phyloP scores from a whole-genome alignment of 92 coral and sea anemone genomes.

The Muricea muricata region DNA sequence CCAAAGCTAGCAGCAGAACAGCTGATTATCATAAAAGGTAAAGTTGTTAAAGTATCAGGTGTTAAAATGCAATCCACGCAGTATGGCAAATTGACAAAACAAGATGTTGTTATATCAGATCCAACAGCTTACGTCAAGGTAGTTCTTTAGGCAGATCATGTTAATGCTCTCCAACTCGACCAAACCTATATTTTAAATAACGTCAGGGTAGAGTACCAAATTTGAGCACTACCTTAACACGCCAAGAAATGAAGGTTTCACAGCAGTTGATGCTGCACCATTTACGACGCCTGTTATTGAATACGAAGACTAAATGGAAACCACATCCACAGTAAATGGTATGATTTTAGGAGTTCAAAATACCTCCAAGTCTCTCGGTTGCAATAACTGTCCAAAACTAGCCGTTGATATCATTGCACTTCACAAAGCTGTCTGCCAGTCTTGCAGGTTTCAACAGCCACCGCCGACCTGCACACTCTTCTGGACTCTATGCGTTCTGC shows the following conservation, averaged over 20 bases:
- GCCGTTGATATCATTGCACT: constrained; percentile 16
- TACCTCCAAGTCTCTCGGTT: background rate
- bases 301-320: constrained; percentile 22
- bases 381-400: constrained; percentile 1
- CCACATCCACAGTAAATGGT: background rate
- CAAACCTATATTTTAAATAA: too few relatives aligned
- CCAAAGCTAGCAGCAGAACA: constrained; percentile 59
- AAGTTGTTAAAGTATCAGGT: constrained; percentile 39
- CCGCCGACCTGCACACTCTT: constrained; percentile 37
- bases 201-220: too few relatives aligned
- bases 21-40: constrained; percentile 46
- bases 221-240: too few relatives aligned
- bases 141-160: too few relatives aligned
- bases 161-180: too few relatives aligned
- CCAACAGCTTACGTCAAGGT: constrained; percentile 20
- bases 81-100: constrained; percentile 45
- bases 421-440: constrained; percentile 39
- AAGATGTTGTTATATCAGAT: constrained; percentile 49
- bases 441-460: constrained; percentile 20
- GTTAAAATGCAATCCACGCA: constrained; percentile 30
- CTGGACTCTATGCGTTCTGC: constrained; percentile 47
- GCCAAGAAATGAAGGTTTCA: background rate
- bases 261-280: background rate
- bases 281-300: background rate
- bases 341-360: background rate